Conservation (phyloP, 92 coral and sea anemone genomes). For the Parazoanthus atlanticus region DNA sequence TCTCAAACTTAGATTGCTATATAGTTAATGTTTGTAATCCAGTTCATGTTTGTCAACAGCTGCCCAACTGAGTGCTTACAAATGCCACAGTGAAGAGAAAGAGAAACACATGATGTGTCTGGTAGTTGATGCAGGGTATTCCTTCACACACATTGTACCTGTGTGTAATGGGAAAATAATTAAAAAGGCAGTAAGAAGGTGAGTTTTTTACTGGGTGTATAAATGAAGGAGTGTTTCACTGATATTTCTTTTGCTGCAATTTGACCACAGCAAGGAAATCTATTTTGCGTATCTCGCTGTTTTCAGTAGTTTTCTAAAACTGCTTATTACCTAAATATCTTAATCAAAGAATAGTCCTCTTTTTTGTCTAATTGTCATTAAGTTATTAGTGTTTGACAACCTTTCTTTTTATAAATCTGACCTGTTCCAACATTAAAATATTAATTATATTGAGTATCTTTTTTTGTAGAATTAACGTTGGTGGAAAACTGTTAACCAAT, state of each 20-base stretch:
- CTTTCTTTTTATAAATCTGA: too few species aligned
- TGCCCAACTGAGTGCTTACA: slow-evolving; percentile 91
- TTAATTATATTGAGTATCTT: not conserved
- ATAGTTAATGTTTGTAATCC: not conserved
- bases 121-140: slow-evolving; percentile 92
- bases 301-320: too few species aligned
- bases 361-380: too few species aligned
- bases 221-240: too few species aligned
- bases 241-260: too few species aligned
- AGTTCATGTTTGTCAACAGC: slow-evolving; percentile 52
- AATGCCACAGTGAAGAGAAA: slow-evolving; percentile 77
- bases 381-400: too few species aligned
- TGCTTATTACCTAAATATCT: too few species aligned
- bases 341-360: too few species aligned
- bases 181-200: slow-evolving; percentile 93
- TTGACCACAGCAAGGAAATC: too few species aligned
- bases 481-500: slow-evolving; percentile 93
- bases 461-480: slow-evolving; percentile 87
- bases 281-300: too few species aligned
- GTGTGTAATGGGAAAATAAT: slow-evolving; percentile 95
- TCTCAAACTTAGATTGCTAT: too few species aligned
- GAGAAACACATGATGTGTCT: slow-evolving; percentile 82
- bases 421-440: not conserved
- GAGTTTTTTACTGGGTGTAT: not conserved
- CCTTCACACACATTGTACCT: slow-evolving; percentile 95